phyloP scores from a whole-genome alignment of 1,140 invertebrate species.

The Neomicropteryx cornuta region DNA sequence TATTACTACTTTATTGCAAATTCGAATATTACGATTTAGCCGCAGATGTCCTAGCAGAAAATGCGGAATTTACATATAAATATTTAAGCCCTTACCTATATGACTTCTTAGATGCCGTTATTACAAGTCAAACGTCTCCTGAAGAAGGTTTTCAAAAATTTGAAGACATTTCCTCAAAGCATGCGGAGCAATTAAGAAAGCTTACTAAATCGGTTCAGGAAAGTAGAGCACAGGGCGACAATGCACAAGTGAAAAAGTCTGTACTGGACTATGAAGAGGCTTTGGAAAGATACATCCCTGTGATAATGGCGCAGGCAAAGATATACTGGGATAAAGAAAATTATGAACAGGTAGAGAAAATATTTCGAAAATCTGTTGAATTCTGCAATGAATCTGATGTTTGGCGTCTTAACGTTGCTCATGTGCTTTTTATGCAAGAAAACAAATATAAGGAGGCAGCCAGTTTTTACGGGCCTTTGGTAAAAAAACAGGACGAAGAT shows the following conservation, averaged over 20 bases:
- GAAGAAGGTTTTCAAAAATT: conserved; percentile 96
- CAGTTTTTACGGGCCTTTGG: conserved; percentile 97
- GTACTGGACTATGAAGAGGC: conserved; percentile 91
- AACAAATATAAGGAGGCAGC: conserved; percentile 97
- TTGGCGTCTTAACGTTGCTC: conserved; percentile 96
- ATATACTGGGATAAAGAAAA: conserved; percentile 98
- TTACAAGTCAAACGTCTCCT: conserved; percentile 93
- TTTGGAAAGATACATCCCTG: conserved; percentile 81
- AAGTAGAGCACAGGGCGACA: conserved; percentile 75
- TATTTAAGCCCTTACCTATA: conserved; percentile 87
- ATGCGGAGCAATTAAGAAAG: conserved; percentile 85
- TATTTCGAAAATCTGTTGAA: conserved; percentile 92
- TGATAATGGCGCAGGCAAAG: conserved; percentile 97
- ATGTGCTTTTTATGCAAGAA: conserved; percentile 98
- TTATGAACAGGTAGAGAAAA: conserved; percentile 88
- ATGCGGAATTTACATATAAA: conserved; percentile 94
- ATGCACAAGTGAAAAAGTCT: conserved; percentile 78
- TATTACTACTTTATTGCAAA: conserved; percentile 91
- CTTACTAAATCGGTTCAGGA: conserved; percentile 90
- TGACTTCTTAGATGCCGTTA: conserved; percentile 87
- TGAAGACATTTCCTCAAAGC: conserved; percentile 86
- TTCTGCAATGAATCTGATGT: conserved; percentile 96
- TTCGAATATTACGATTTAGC: conserved; percentile 97
- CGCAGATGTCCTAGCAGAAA: conserved; percentile 96
- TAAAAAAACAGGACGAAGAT: conserved; percentile 93